Evolutionary conservation across 2,888 invertebrate genomes (phyloP), one percentile per base, ranked within the genome.

Genomic region (Microctonus brassicae): DNA sequence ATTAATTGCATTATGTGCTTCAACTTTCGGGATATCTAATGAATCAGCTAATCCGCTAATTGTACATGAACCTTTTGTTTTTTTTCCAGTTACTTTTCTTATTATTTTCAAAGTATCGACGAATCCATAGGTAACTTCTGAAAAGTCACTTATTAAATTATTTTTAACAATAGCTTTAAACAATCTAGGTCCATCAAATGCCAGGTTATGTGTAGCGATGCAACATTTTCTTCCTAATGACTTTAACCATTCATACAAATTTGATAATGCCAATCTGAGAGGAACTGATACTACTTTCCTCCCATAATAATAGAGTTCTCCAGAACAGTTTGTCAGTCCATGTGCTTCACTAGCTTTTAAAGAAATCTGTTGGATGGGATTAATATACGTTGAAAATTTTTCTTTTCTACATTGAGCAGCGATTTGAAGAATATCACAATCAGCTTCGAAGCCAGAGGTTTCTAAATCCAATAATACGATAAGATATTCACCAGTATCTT

Each of bases 401-500:
- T 11, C 20, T 55, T 61, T 68, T 17, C 62, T 57, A 22, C 58
- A 62, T 58, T 62, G 65, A 57, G 61, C 42, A 5, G 64, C 69
- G 13, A 73, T 68, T 57, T 75, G 70, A 20, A 72, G 47, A 64
- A 73, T 66, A 63, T 73, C 58, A 64, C 60, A 57, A 20, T 39
- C 62, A 6, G 10, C 42, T 52, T 52, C 26, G 24, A 75, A 73
- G 1, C 73, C 73, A 22, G 65, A 22, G 1, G 73, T 72, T 67
- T 76, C 71, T 36, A 74, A 33, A 55, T 76, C 73, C 33, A 76
- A 69, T 53, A 71, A 69, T 39, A 74, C 17, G 5, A 58, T n/a
- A 4, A 29, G 34, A 70, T 58, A 20, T 24, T 17, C 17, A 58
- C 20, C 11, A 34, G 33, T 34, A 5, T 36, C 36, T 1, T 34